Evolutionary conservation across 2,797 vertebrate species (phyloP).

Genomic region (Neosilurus hyrtlii): DNA sequence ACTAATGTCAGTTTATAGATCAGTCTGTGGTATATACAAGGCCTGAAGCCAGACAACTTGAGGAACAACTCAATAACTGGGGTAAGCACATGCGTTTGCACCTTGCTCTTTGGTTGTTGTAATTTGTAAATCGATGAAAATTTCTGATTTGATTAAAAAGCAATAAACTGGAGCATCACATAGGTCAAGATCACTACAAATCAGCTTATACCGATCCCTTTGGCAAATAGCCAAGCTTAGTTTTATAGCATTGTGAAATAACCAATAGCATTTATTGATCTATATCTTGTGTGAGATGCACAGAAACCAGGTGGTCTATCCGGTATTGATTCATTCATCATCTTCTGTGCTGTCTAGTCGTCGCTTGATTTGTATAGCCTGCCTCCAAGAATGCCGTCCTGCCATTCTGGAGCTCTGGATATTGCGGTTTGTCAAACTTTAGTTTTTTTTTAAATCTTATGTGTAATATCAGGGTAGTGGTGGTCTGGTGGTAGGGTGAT

Average conservation of each 20-base stretch:
- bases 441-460: not conserved
- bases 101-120: not conserved
- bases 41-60: not conserved
- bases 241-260: constrained; percentile 11
- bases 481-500: no score
- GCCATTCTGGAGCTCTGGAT: not conserved
- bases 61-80: not conserved
- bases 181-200: not conserved
- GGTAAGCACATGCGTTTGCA: not conserved
- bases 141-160: constrained; percentile 4
- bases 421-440: not conserved
- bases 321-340: not conserved
- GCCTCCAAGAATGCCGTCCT: not conserved
- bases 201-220: not conserved
- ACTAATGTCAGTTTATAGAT: not conserved
- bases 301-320: not conserved
- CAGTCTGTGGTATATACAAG: not conserved
- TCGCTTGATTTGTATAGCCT: not conserved
- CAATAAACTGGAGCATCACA: not conserved
- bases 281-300: not conserved
- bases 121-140: constrained; percentile 12
- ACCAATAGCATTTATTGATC: not conserved
- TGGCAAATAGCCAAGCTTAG: constrained; percentile 15
- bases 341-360: not conserved
- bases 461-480: no score